Conservation (phyloP, 2,113 vertebrate species). For the Ia io region DNA sequence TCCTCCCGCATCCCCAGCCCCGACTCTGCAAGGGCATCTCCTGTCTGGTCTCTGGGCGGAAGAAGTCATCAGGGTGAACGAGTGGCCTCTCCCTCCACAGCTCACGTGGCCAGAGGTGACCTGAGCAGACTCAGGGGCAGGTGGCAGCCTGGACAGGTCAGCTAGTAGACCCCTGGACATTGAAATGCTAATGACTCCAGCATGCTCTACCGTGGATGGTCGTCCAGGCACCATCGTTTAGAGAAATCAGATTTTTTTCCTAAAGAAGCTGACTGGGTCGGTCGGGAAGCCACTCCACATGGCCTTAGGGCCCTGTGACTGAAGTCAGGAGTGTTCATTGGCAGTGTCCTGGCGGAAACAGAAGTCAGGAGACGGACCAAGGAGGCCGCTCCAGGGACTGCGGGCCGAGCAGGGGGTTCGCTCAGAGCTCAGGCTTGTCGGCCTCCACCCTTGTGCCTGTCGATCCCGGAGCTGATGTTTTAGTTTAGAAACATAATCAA, state of each 20-base stretch:
- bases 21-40: not conserved
- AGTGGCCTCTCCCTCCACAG: not conserved
- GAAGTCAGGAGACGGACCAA: too few relatives aligned
- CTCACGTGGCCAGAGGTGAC: accelerated
- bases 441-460: accelerated
- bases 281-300: not conserved
- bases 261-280: not conserved
- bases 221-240: accelerated
- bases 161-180: not conserved
- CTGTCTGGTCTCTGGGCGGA: not conserved
- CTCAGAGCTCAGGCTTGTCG: accelerated
- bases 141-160: not conserved
- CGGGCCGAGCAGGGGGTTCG: accelerated
- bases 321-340: accelerated
- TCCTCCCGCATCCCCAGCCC: not conserved
- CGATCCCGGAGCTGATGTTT: not conserved
- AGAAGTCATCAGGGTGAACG: accelerated
- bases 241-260: not conserved
- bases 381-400: too few relatives aligned
- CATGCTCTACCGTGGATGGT: not conserved
- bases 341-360: accelerated
- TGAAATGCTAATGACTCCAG: not conserved
- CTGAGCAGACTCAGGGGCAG: not conserved
- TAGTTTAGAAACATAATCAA: conserved; percentile 35
- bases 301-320: not conserved